Base-by-base conservation (phyloP, 2,113 vertebrate genomes). In the Alosa alosa region DNA sequence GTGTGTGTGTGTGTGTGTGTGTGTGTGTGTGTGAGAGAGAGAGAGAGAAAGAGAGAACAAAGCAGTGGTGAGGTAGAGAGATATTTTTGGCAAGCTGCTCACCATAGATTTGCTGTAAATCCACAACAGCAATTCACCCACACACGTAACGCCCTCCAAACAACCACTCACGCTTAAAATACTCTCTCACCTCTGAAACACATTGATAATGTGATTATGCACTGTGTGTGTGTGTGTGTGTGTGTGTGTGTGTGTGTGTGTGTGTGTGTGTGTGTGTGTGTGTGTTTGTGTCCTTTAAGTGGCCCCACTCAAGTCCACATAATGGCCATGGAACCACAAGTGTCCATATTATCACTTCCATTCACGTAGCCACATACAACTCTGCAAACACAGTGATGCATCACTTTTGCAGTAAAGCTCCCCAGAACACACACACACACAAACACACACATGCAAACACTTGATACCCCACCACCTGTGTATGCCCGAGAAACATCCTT, bases 351-450 rank as follows among this genome's bases (percentile, higher is more conserved):
- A 31, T 64, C 52, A 25, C 57, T 36, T 36, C n/a, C 64, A 13
- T 72, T 72, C 64, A 72, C 31, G 3, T 25, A 4, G 25, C 31
- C 31, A 72, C 25, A 72, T 7, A 31, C n/a, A 36, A 31, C 64
- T 10, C 64, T 72, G 64, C 64, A 31, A 31, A 72, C 64, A 72
- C 64, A 72, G 25, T 25, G 36, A 72, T 36, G 36, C 64, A 25
- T 36, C 64, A 72, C n/a, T 68, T 68, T 68, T 11, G 64, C 22
- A 31, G 64, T 25, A 13, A 36, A 72, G 64, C 64, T 72, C 10
- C 64, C 9, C 25, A 36, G 64, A 72, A 72, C n/a, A n/a, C 57
- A 86, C 88, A 88, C 87, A 89, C 90, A 78, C 87, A 44, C 46
- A 60, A 78, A 57, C 75, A 85, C n/a, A 25, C 60, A 25, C 36